Percentiles rank a stretch among this genome's conserved stretches.
phyloP scores from a whole-genome alignment of 35 echinoderm and acorn worm genomes.

The Diadema setosum region DNA sequence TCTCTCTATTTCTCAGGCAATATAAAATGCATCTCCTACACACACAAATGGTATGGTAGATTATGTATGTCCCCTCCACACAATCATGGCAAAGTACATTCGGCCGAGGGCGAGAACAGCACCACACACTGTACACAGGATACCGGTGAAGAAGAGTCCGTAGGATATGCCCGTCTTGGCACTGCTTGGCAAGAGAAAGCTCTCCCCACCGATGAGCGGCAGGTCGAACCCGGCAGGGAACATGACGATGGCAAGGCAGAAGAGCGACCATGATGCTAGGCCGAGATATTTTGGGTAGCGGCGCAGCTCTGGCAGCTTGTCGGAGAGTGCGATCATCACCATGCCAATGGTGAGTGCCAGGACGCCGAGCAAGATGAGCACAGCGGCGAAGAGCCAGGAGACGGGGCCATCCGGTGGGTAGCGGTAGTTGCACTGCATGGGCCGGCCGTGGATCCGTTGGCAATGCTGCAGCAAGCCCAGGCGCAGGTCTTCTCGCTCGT shows the following conservation, averaged over 20 bases:
- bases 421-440: conserved; percentile 54
- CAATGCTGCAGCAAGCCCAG: conserved; percentile 82
- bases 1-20: too few species aligned
- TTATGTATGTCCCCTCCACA: conserved; percentile 47
- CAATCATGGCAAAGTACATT: conserved; percentile 96
- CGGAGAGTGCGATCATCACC: conserved; percentile 64
- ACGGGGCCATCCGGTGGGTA: conserved; percentile 51
- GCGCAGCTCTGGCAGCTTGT: conserved; percentile 58
- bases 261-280: conserved; percentile 68
- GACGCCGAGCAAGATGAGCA: conserved; percentile 67
- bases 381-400: conserved; percentile 75
- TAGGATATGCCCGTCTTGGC: conserved; percentile 91
- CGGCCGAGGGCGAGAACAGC: conserved; percentile 75
- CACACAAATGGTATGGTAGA: neutral
- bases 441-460: conserved; percentile 75
- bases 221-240: conserved; percentile 90
- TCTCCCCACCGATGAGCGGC: conserved; percentile 82
- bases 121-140: conserved; percentile 79
- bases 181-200: conserved; percentile 80
- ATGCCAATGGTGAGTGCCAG: conserved; percentile 60
- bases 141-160: conserved; percentile 86
- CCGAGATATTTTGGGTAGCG: conserved; percentile 91
- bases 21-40: too few species aligned
- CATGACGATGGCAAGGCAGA: conserved; percentile 91
- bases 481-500: conserved; percentile 52